Percentiles rank a stretch among this genome's conserved stretches.
Evolutionary conservation across 2,113 vertebrate species (phyloP).

Genomic region (Dolichallabes microphthalmus): DNA sequence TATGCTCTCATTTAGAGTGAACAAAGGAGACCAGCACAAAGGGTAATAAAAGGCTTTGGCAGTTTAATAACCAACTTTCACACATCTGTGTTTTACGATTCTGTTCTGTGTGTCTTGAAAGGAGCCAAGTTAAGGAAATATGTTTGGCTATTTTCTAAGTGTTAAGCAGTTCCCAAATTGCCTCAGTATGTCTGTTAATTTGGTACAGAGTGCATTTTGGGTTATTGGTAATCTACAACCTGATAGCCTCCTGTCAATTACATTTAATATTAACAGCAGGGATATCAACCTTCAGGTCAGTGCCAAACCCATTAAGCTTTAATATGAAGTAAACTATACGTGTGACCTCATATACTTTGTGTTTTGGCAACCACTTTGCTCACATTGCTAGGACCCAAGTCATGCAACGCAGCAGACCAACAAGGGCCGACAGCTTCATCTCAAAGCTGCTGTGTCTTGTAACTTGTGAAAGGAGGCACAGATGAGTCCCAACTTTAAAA

Average conservation of each 20-base stretch:
- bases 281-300: not conserved
- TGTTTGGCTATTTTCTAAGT: slow-evolving; percentile 43
- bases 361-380: slow-evolving; percentile 17
- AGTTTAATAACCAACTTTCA: not conserved
- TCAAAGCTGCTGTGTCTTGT: slow-evolving; percentile 6
- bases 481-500: not conserved
- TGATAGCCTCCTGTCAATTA: not conserved
- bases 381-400: not conserved
- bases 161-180: slow-evolving; percentile 1
- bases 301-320: slow-evolving; percentile 31
- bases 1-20: not conserved
- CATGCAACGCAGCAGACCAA: not conserved
- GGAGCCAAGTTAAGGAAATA: not conserved
- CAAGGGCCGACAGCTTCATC: not conserved
- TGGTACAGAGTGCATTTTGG: slow-evolving; percentile 3
- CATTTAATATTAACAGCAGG: slow-evolving; percentile 14
- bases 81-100: not conserved
- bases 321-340: slow-evolving; percentile 22
- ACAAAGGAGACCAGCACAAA: not conserved
- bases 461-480: not conserved
- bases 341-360: not conserved
- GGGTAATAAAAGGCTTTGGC: not conserved
- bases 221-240: slow-evolving; percentile 1
- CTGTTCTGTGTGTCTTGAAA: not conserved
- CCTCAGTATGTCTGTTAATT: slow-evolving; percentile 17